Conservation (phyloP, 2,888 invertebrate species). For the Scelioninae gen. 1 region DNA sequence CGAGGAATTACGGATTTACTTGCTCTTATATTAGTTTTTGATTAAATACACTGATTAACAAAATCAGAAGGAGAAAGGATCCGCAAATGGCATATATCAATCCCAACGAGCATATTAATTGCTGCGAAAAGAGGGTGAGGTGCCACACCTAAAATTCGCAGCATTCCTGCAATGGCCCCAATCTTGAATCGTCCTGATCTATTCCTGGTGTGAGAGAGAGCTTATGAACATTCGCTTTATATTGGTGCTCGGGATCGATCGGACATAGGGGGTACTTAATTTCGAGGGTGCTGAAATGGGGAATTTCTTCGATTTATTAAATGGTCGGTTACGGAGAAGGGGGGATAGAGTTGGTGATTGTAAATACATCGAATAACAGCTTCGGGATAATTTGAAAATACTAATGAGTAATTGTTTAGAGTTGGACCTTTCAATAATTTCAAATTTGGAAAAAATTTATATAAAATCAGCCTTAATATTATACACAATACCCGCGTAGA, state of each 20-base stretch:
- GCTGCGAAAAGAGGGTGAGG: slow-evolving; percentile 57
- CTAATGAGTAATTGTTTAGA: no score
- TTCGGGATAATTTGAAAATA: no score
- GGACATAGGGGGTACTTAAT: slow-evolving; percentile 53
- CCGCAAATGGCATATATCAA: slow-evolving; percentile 67
- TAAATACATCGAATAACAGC: slow-evolving; percentile 33
- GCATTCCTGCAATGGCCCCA: slow-evolving; percentile 77
- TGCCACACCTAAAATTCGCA: slow-evolving; percentile 82
- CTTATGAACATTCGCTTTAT: slow-evolving; percentile 24
- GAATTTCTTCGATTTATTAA: slow-evolving; percentile 65
- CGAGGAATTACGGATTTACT: no score
- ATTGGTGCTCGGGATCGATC: slow-evolving; percentile 59
- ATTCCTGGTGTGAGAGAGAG: slow-evolving; percentile 60
- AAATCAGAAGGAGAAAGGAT: slow-evolving; percentile 67
- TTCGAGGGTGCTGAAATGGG: slow-evolving; percentile 64
- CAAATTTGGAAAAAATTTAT: no score
- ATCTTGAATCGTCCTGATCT: slow-evolving; percentile 73
- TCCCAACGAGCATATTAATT: slow-evolving; percentile 56
- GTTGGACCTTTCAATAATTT: no score
- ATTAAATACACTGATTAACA: slow-evolving; percentile 33
- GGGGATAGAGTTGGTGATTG: slow-evolving; percentile 39
- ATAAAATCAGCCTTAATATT: no score
- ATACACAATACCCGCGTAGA: no score
- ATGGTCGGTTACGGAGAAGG: slow-evolving; percentile 23
- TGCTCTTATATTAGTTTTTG: no score